Conservation (phyloP, 2,113 vertebrate species). For the Microcebus jonahi region DNA sequence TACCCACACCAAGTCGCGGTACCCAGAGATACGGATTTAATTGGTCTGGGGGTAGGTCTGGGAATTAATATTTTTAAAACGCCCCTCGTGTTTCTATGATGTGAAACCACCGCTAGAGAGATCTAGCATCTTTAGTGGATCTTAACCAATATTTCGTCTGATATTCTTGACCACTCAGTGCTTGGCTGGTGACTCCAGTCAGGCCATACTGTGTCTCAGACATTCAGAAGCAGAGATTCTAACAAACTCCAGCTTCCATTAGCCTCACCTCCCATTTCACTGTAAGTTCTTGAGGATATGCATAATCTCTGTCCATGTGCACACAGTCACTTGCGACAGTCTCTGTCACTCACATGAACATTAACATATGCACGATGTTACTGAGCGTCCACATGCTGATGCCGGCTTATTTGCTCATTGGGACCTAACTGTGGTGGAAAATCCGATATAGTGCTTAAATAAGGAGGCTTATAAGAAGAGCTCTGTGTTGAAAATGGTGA, state of each 20-base stretch:
- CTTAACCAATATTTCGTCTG: background rate
- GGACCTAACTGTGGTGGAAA: background rate
- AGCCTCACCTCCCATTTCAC: background rate
- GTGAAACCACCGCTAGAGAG: background rate
- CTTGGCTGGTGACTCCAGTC: background rate
- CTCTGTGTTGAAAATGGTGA: slow-evolving; percentile 25
- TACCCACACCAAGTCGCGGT: background rate
- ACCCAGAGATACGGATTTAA: background rate
- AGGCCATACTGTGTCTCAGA: background rate
- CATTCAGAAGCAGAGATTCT: background rate
- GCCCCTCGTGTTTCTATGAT: background rate
- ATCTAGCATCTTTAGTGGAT: background rate
- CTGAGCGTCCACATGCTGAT: background rate
- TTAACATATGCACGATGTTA: background rate
- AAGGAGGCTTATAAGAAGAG: background rate
- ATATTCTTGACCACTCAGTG: background rate
- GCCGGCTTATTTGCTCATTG: background rate
- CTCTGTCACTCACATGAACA: no score
- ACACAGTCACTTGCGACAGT: background rate
- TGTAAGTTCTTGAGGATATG: background rate
- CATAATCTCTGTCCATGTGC: background rate
- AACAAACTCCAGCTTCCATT: background rate
- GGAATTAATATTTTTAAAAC: background rate
- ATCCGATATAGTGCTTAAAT: background rate
- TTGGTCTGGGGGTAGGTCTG: background rate